Evolutionary conservation across 37 sponge, comb jelly and placozoan genomes (phyloP), one percentile per base, ranked within the genome.

Genomic region (Crambe crambe): DNA sequence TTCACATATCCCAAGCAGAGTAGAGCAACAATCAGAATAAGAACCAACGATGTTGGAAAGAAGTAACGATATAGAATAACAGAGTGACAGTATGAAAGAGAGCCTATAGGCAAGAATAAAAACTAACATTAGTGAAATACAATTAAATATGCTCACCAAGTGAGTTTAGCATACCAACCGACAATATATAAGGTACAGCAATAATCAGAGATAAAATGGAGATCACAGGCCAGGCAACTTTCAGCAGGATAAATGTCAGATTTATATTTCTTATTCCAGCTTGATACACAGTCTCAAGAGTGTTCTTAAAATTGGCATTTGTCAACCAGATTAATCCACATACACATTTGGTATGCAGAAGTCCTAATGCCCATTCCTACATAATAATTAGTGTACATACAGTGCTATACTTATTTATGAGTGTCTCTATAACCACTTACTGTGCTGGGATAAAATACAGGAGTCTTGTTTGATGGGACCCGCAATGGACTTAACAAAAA

Each of bases 291-390:
- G 79, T 85, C 20, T 97, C 97, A 27, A 97, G 80, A 5, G 83
- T 92, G 25, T 75, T 68, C 56, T 97, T 97, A 68, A 94, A 85
- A 36, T 57, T 37, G 36, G 85, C 74, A 75, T 97, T 88, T 0
- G 94, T 94, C 34, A 93, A 80, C 95, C 90, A 89, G n/a, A 92
- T 79, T n/a, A 71, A 89, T 61, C 96, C 97, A 89, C 96, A 97
- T 15, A 89, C 73, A 56, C 97, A 94, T 81, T 97, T 97, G 41
- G 80, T 84, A 67, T 92, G 96, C 38, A 97, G 77, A 2, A 97
- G 85, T 9, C 97, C 97, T 44, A 97, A 68, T 25, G 95, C 95
- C 97, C 97, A 97, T 58, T 97, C 97, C 97, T 97, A 36, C n/a
- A 78, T 15, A 47, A 15, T 6, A 47, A 12, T 47, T 15, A 47